Percentiles rank a stretch among this genome's conserved stretches.
Evolutionary conservation across 2,113 vertebrate species (phyloP).

Genomic region (Psammodynastes pulverulentus): DNA sequence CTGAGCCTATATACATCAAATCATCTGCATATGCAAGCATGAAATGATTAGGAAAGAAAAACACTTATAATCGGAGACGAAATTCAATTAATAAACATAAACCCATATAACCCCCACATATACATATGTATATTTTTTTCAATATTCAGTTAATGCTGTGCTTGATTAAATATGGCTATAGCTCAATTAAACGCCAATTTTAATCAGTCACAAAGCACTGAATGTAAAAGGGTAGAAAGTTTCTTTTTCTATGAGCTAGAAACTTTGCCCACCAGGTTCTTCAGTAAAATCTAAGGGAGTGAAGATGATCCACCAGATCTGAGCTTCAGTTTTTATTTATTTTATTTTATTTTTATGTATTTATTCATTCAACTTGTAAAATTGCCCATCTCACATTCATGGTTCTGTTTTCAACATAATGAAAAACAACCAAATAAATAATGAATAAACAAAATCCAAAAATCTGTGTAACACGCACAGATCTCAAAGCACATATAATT

Average conservation of each 20-base stretch:
- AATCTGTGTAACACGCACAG: not conserved
- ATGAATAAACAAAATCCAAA: not conserved
- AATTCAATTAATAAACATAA: not conserved
- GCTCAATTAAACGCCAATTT: not conserved
- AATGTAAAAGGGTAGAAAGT: constrained; percentile 10
- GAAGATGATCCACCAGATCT: constrained; percentile 11
- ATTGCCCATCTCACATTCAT: not conserved
- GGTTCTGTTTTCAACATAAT: not conserved
- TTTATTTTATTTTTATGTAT: not conserved
- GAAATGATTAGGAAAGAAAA: not conserved
- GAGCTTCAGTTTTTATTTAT: not conserved
- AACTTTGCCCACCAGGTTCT: not conserved
- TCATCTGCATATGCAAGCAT: not conserved
- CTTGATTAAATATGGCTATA: not conserved
- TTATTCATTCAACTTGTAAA: not conserved
- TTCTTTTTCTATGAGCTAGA: constrained; percentile 23
- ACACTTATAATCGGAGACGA: not conserved
- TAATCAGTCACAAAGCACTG: not conserved
- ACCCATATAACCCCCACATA: not conserved
- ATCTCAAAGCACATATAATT: not conserved
- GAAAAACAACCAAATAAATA: not conserved
- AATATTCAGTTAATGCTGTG: not conserved
- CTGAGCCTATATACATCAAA: not conserved
- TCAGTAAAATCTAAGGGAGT: constrained; percentile 12
- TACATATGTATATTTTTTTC: not conserved